Percentiles rank a stretch among this genome's conserved stretches.
Evolutionary conservation across 53 echinoderm and acorn worm species (phyloP).

Genomic region (Patiria pectinifera): DNA sequence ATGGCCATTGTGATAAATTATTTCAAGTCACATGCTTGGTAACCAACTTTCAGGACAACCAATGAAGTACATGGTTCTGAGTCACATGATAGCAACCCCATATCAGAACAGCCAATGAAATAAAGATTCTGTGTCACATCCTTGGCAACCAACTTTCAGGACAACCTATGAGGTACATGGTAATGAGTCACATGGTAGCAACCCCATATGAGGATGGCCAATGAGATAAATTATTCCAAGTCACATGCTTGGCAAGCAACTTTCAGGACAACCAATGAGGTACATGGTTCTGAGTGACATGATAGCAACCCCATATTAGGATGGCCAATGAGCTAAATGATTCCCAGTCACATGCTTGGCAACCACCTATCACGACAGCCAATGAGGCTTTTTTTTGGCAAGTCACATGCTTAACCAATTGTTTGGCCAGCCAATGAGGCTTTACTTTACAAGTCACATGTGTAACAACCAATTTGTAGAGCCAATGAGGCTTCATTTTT

Average conservation of each 20-base stretch:
- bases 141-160: neutral
- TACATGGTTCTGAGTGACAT: too few relatives aligned
- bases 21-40: neutral
- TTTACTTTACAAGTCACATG: neutral
- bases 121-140: neutral
- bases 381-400: neutral
- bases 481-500: neutral
- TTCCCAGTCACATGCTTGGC: neutral
- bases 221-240: too few relatives aligned
- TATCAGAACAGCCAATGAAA: too few relatives aligned
- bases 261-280: neutral
- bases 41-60: neutral
- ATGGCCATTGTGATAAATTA: too few relatives aligned
- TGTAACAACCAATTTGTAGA: too few relatives aligned
- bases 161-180: neutral
- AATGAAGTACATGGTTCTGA: too few relatives aligned
- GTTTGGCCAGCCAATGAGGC: neutral
- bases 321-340: too few relatives aligned
- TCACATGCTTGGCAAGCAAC: neutral
- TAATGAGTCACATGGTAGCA: too few relatives aligned
- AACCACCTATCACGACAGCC: neutral
- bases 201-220: too few relatives aligned
- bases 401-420: neutral
- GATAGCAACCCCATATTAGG: too few relatives aligned
- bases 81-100: too few relatives aligned